Evolutionary conservation across 64 coral and sea anemone species (phyloP), one percentile per base, ranked within the genome.

Genomic region (Montipora foliosa): DNA sequence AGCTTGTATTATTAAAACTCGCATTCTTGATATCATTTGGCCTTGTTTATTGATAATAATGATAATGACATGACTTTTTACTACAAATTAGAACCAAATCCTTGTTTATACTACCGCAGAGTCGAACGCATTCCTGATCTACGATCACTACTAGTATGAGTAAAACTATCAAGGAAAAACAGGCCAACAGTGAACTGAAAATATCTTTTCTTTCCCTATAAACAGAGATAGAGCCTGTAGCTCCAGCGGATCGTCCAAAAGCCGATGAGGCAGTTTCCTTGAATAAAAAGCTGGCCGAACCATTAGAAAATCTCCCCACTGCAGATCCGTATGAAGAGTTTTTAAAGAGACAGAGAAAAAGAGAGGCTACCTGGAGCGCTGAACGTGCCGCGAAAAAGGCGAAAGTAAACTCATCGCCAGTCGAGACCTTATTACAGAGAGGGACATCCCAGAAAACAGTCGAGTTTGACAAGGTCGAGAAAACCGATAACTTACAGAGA

Each of bases 311-410:
- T 69, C 67, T 20, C n/a, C 67, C 67, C n/a, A 15, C 21, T 74
- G n/a, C 70, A 4, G 70, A 74, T 74, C 70, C 70, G 19, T 74
- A 74, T 74, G 70, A 21, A 74, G 70, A 74, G 24, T 74, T 74
- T 74, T 74, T 74, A 29, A 74, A 74, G 70, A 24, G 4, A 44
- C 70, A 74, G 24, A 74, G 25, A 44, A 74, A 74, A 44, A 74
- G 70, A 11, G 70, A 74, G 70, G 70, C 70, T 74, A 74, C 25
- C n/a, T 29, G 70, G 70, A 22, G 70, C 70, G 70, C 70, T 74
- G 70, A 74, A 74, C 70, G 1, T 74, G 70, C 70, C 70, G 24
- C 70, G 24, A 74, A 74, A 74, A 74, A 44, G 6, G 21, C 24
- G 21, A 29, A 29, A 74, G 70, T 74, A 44, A 74, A 44, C 25